phyloP scores from a whole-genome alignment of 2,797 vertebrate species.

The Gallinago stenura region DNA sequence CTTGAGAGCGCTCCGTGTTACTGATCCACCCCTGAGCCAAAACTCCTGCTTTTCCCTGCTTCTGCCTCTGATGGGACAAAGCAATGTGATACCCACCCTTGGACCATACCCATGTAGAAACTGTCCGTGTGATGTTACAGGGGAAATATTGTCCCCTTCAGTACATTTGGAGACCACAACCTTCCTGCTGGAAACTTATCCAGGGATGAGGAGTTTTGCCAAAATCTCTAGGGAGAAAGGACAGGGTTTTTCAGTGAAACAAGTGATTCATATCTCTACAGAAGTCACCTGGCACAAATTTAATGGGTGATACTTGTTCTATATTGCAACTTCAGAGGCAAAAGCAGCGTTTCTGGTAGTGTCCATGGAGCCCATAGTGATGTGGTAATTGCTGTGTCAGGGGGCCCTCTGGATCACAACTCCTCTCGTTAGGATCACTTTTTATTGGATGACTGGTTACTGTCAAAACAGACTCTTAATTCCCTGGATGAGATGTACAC shows the following conservation, averaged over 20 bases:
- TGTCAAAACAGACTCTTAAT: neutral
- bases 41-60: neutral
- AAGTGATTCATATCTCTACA: neutral
- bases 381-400: neutral
- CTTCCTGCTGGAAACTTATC: neutral
- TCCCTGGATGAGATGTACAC: neutral
- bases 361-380: neutral
- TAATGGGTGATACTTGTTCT: too few relatives aligned
- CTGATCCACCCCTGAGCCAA: neutral
- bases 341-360: neutral
- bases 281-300: neutral
- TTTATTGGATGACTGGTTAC: neutral
- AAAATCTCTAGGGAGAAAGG: neutral
- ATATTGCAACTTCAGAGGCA: rapidly evolving
- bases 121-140: rapidly evolving
- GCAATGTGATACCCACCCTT: neutral
- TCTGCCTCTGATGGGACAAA: neutral
- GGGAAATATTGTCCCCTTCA: neutral
- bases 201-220: neutral
- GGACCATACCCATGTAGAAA: neutral
- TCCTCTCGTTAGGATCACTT: neutral
- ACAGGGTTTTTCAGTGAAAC: neutral
- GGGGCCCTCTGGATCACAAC: neutral
- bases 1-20: neutral
- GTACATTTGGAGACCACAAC: neutral